Conservation (phyloP, 2,888 invertebrate genomes). For the Cheiracanthium punctorium region DNA sequence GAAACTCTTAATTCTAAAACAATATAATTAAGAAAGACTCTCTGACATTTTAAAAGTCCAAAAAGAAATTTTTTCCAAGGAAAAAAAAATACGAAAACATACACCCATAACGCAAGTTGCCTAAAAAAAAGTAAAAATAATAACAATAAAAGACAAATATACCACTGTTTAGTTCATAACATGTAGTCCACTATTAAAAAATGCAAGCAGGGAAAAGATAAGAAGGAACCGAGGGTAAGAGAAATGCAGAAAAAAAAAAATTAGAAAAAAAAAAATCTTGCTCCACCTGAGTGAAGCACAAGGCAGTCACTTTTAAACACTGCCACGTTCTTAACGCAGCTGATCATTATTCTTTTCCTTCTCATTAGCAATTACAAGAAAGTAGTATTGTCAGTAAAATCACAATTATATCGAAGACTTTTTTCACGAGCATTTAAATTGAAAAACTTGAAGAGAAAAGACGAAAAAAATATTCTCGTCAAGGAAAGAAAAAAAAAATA, state of each 20-base stretch:
- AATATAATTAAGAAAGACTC: too few species aligned
- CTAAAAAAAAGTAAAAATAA: too few species aligned
- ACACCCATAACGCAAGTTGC: too few species aligned
- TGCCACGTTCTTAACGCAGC: slow-evolving; percentile 38
- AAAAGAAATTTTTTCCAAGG: too few species aligned
- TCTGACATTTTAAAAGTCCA: too few species aligned
- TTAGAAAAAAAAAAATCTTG: not conserved
- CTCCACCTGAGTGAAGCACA: not conserved
- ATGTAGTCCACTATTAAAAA: too few species aligned
- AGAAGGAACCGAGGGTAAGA: not conserved
- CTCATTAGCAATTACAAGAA: slow-evolving; percentile 66
- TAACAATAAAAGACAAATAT: too few species aligned
- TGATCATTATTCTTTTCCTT: slow-evolving; percentile 57
- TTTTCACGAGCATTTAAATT: slow-evolving; percentile 62
- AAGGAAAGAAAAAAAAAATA: slow-evolving; percentile 1
- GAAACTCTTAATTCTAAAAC: too few species aligned
- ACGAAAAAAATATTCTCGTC: slow-evolving; percentile 15
- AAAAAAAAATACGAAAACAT: too few species aligned
- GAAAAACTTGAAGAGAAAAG: slow-evolving; percentile 42
- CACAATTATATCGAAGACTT: slow-evolving; percentile 65
- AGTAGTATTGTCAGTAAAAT: slow-evolving; percentile 48
- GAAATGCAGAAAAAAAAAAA: not conserved
- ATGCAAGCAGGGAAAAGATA: not conserved
- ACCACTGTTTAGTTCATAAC: too few species aligned
- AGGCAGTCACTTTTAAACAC: slow-evolving; percentile 43